Conservation (phyloP, 2,797 vertebrate species). For the Cossypha heuglini region DNA sequence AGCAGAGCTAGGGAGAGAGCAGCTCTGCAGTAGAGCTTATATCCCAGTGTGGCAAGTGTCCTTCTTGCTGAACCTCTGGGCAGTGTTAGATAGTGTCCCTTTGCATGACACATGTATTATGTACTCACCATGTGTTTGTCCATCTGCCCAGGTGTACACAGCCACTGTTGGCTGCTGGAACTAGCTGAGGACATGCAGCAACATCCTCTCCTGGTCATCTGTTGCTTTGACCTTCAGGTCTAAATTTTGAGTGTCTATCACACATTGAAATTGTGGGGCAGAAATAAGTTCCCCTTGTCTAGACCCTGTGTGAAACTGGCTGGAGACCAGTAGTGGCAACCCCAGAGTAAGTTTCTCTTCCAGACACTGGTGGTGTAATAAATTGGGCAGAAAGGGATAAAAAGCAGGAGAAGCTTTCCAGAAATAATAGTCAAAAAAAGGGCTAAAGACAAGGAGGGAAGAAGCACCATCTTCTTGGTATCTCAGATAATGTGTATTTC, state of each 20-base stretch:
- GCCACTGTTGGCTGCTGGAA: background rate
- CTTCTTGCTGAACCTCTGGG: background rate
- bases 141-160: background rate
- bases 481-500: background rate
- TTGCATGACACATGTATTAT: rapidly evolving
- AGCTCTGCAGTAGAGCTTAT: background rate
- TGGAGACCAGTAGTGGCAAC: background rate
- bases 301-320: rapidly evolving
- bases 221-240: background rate
- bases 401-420: background rate
- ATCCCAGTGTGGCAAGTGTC: background rate
- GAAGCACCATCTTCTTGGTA: background rate
- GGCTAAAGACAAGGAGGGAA: background rate
- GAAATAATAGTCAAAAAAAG: background rate
- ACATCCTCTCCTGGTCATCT: background rate
- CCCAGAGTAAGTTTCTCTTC: background rate
- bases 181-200: background rate
- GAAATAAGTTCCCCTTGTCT: background rate
- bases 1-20: background rate
- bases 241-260: background rate
- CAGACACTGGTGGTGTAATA: background rate
- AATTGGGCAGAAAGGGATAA: background rate
- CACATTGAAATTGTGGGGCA: background rate
- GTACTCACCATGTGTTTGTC: background rate
- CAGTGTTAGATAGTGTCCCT: background rate